A percentile compares a stretch with the other conserved stretches of the same genome.
These are phyloP conservation scores for Dicentrarchus labrax DNA, from an alignment of 2,113 vertebrate species.

Conservation along the genomic window DNA sequence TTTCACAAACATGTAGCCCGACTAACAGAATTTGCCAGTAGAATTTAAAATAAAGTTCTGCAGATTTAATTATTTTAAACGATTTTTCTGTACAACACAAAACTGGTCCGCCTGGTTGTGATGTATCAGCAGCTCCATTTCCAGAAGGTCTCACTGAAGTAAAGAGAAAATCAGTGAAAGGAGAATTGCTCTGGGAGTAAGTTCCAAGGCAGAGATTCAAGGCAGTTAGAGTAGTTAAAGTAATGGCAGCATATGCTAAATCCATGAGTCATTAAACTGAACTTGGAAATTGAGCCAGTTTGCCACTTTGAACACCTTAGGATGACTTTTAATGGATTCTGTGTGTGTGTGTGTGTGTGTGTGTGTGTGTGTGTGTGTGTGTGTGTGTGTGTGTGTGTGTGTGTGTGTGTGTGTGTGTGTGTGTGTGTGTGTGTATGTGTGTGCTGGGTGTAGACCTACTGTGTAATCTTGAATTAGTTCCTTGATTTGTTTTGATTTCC, in stretches of 20 bases:
- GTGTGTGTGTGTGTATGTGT: not conserved
- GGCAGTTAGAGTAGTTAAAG: constrained; percentile 37
- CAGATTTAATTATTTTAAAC: not conserved
- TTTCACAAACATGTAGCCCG: no score
- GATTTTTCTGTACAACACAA: not conserved
- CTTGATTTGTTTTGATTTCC: constrained; percentile 7
- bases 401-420: not conserved
- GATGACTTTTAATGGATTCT: not conserved
- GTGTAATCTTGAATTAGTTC: constrained; percentile 10
- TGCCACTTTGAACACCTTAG: not conserved
- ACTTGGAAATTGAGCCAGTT: constrained; percentile 30
- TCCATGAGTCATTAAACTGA: constrained; percentile 67
- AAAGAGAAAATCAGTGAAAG: constrained; percentile 29
- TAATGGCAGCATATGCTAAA: constrained; percentile 57
- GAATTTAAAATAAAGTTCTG: not conserved
- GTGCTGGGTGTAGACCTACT: not conserved
- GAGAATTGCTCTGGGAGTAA: constrained; percentile 16
- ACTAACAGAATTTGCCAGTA: no score
- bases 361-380: not conserved
- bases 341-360: not conserved
- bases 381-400: not conserved
- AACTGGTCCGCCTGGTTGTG: not conserved
- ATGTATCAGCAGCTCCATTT: constrained; percentile 8
- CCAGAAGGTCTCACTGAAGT: constrained; percentile 5
- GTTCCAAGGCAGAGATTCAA: constrained; percentile 32